Evolutionary conservation across 2,113 vertebrate genomes (phyloP), one percentile per base, ranked within the genome.

Genomic region (Balaeniceps rex): DNA sequence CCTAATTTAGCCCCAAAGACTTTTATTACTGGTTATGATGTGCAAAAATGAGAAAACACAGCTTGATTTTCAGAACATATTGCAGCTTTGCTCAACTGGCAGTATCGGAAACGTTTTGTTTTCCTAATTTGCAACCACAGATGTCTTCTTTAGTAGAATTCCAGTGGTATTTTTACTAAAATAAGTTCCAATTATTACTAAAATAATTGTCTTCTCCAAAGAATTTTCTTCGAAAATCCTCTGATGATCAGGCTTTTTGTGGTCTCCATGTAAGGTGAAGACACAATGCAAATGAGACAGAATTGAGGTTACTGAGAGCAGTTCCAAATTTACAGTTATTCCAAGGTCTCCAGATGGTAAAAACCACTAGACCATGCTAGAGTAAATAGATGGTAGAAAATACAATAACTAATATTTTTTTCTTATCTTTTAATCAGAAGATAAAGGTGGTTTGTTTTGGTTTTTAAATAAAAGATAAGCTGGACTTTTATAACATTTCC

Each of bases 1-100:
- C 36, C 80, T 89, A 84, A 85, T 90, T 94, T 78, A 94, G 63
- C 36, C 82, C 55, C 49, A 23, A 77, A 94, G 91, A 92, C 79
- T 86, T 91, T 77, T 60, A 68, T 54, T 79, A 55, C 33, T 61
- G 19, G 58, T 80, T 77, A 75, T 51, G 52, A 85, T 64, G 51
- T 77, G 47, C 77, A 86, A 91, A 93, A 93, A 94, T 77, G 90
- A 94, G 93, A 93, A 91, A 87, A 74, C 79, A 70, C 82, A 94
- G 87, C 84, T 94, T 93, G 87, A 91, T 74, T 90, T 91, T 44
- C 19, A 74, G 57, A 96, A 85, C 90, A 80, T 84, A 94, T 55
- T 89, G 64, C 69, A 92, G 88, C 83, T 87, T 97, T 97, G 96
- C 93, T 94, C 68, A 78, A 63, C 21, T 94, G 93, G 69, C 78